Percentiles rank a stretch among this genome's conserved stretches.
phyloP scores from a whole-genome alignment of 2,797 vertebrate species.

The Anas capensis region DNA sequence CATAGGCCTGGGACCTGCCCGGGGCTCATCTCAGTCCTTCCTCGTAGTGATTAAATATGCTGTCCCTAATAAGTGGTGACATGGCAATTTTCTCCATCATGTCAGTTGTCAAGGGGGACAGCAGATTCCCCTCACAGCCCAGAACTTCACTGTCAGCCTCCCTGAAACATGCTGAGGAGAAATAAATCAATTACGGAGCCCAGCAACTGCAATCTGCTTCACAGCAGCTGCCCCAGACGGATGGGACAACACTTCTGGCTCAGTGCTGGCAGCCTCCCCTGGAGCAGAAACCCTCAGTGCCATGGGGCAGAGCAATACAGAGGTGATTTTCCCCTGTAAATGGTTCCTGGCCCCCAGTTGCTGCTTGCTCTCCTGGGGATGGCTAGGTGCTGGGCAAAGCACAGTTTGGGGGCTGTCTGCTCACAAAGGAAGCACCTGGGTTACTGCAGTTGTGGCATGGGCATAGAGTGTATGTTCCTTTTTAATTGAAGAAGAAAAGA shows the following conservation, averaged over 20 bases:
- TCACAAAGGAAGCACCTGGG: background rate
- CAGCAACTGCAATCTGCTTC: constrained; percentile 2
- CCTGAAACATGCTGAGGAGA: background rate
- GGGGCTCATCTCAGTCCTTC: background rate
- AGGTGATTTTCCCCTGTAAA: background rate
- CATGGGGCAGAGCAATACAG: background rate
- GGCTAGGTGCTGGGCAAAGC: background rate
- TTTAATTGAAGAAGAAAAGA: background rate
- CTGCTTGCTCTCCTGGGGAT: background rate
- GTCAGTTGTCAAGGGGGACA: constrained; percentile 66
- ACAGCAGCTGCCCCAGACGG: background rate
- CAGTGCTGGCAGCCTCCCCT: background rate
- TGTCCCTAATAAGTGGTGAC: constrained; percentile 50
- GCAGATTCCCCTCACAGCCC: background rate
- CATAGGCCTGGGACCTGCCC: background rate
- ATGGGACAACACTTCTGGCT: background rate
- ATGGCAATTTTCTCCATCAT: constrained; percentile 69
- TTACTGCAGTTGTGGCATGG: rapidly evolving
- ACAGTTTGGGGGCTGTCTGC: background rate
- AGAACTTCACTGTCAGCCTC: background rate
- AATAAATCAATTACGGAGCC: background rate
- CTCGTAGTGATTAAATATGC: background rate
- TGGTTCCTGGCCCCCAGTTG: no score
- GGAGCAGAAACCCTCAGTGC: background rate
- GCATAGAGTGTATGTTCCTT: background rate